Evolutionary conservation across 2,888 invertebrate species (phyloP).

Genomic region (Trachelus stipa): DNA sequence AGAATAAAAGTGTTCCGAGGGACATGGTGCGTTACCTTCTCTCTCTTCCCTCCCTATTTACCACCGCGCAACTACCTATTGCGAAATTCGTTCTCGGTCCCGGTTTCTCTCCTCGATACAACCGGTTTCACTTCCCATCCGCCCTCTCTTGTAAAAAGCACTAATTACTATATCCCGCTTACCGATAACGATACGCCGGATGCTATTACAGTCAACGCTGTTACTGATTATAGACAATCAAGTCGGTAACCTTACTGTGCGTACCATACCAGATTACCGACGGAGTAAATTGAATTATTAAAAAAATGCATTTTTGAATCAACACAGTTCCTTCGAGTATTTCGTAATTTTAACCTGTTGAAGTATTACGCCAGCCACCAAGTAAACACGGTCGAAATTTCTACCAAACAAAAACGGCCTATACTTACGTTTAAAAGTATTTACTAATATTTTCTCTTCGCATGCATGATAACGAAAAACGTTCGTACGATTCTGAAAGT

Average conservation of each 20-base stretch:
- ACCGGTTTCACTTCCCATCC: slow-evolving; percentile 12
- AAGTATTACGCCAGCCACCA: too few relatives aligned
- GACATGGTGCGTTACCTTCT: not conserved
- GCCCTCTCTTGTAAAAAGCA: slow-evolving; percentile 25
- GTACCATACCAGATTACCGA: slow-evolving; percentile 12
- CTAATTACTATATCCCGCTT: slow-evolving; percentile 37
- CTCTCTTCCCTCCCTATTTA: slow-evolving; percentile 27
- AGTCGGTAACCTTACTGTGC: slow-evolving; percentile 15
- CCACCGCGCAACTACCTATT: slow-evolving; percentile 19
- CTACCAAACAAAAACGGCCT: not conserved
- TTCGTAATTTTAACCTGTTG: too few relatives aligned
- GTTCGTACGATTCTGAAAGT: not conserved
- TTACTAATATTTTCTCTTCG: not conserved
- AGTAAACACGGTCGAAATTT: not conserved
- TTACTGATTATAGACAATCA: slow-evolving; percentile 1
- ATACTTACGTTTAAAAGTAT: not conserved
- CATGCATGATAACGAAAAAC: not conserved
- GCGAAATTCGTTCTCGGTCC: slow-evolving; percentile 4
- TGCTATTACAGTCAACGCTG: slow-evolving; percentile 25
- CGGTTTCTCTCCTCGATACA: not conserved
- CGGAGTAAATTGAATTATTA: not conserved
- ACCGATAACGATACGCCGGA: slow-evolving; percentile 35
- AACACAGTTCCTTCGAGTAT: too few relatives aligned
- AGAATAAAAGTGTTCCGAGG: not conserved
- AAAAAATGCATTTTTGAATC: not conserved